Evolutionary conservation across 2,797 vertebrate species (phyloP).

Genomic region (Platalea minor): DNA sequence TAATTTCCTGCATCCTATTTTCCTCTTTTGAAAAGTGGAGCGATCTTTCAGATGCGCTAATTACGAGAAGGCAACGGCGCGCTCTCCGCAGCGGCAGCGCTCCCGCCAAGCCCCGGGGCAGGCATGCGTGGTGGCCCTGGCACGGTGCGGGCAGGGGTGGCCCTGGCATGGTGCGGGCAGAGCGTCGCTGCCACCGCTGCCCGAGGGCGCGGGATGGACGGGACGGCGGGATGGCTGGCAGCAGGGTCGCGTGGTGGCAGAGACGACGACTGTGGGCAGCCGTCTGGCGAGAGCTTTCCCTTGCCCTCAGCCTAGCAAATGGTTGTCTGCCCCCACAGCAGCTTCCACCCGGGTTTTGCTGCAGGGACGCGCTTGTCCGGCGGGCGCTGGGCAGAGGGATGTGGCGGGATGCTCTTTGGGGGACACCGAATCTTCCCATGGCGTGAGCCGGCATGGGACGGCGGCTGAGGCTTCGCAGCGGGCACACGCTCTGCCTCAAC

Average conservation of each 20-base stretch:
- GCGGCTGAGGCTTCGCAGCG: neutral
- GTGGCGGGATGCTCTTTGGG: neutral
- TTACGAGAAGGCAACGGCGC: neutral
- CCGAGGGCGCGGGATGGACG: neutral
- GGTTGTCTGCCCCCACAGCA: neutral
- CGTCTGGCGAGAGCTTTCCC: neutral
- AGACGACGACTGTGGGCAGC: neutral
- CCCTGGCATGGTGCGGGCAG: neutral
- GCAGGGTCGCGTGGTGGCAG: fast-evolving
- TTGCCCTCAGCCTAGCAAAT: neutral
- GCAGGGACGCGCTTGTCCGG: fast-evolving
- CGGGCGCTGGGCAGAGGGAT: neutral
- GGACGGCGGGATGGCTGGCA: neutral
- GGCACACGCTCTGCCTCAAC: neutral
- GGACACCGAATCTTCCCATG: fast-evolving
- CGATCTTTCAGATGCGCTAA: neutral
- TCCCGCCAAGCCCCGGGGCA: neutral
- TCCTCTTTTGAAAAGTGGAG: neutral
- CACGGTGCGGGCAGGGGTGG: neutral
- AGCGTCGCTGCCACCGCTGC: neutral
- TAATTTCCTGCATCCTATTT: neutral
- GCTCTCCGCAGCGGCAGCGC: neutral
- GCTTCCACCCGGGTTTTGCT: neutral
- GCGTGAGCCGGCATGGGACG: fast-evolving
- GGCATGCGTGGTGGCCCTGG: neutral